These are phyloP conservation scores for Lineus longissimus DNA, from an alignment of 1,140 invertebrate species.

Conservation along the genomic window DNA sequence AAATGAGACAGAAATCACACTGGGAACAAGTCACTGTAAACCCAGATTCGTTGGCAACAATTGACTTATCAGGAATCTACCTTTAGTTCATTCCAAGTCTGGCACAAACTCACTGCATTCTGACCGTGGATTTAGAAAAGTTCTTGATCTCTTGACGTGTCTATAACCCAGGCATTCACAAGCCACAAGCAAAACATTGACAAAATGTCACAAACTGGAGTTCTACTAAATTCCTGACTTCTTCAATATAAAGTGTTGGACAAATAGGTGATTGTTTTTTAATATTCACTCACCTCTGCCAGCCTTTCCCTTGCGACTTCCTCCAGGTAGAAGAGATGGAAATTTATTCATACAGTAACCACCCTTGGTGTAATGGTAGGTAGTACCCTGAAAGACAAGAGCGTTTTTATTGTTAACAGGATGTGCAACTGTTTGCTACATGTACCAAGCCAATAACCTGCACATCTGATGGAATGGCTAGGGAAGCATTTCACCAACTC, in stretches of 20 bases:
- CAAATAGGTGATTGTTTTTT: no score
- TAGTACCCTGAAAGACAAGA: constrained; percentile 62
- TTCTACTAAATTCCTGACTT: no score
- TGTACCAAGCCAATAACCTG: not conserved
- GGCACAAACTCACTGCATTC: no score
- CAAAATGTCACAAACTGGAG: no score
- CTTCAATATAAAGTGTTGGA: no score
- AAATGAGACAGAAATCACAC: constrained; percentile 4
- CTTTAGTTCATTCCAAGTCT: no score
- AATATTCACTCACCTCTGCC: not conserved
- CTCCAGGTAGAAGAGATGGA: constrained; percentile 72
- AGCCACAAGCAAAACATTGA: no score
- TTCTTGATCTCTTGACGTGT: no score
- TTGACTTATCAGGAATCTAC: not conserved
- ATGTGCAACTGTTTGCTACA: not conserved
- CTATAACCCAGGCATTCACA: no score
- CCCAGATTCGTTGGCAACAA: not conserved
- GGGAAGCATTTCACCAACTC: not conserved
- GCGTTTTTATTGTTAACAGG: constrained; percentile 6
- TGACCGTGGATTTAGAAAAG: no score
- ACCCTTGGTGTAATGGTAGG: constrained; percentile 68
- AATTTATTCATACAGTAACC: constrained; percentile 63
- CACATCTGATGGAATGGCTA: constrained; percentile 3
- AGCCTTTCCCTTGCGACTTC: constrained; percentile 44
- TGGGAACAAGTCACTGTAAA: not conserved